phyloP scores from a whole-genome alignment of 2,888 invertebrate species.

The Noctua comes region DNA sequence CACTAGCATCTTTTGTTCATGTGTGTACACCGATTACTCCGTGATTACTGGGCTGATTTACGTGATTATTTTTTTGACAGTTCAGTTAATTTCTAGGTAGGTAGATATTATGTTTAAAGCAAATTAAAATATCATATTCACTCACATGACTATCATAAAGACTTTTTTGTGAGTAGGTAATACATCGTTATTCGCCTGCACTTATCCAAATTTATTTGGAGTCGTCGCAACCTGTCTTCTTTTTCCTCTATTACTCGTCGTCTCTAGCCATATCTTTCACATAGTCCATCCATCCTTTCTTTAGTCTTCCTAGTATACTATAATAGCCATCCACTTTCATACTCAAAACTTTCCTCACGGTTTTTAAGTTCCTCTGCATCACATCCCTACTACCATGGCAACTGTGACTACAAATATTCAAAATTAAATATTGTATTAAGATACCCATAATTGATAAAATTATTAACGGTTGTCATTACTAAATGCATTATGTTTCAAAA shows the following conservation, averaged over 20 bases:
- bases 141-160: too few species aligned
- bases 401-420: neutral
- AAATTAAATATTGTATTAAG: neutral
- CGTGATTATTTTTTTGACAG: neutral
- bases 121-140: too few species aligned
- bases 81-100: neutral
- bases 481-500: neutral
- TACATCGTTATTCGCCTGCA: too few species aligned
- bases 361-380: neutral
- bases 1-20: too few species aligned
- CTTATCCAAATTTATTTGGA: neutral
- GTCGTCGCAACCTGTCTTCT: neutral
- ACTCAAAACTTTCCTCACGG: neutral
- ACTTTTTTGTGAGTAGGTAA: too few species aligned
- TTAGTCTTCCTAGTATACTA: neutral
- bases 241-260: neutral
- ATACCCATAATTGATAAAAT: neutral
- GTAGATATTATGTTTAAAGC: neutral
- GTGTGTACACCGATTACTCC: too few species aligned
- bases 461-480: neutral
- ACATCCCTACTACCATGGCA: neutral
- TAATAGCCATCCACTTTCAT: neutral
- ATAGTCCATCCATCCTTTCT: neutral
- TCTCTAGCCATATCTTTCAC: neutral
- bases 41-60: too few species aligned